These are phyloP conservation scores for Calliopum simillimum DNA, from an alignment of 2,888 invertebrate genomes.

Conservation along the genomic window DNA sequence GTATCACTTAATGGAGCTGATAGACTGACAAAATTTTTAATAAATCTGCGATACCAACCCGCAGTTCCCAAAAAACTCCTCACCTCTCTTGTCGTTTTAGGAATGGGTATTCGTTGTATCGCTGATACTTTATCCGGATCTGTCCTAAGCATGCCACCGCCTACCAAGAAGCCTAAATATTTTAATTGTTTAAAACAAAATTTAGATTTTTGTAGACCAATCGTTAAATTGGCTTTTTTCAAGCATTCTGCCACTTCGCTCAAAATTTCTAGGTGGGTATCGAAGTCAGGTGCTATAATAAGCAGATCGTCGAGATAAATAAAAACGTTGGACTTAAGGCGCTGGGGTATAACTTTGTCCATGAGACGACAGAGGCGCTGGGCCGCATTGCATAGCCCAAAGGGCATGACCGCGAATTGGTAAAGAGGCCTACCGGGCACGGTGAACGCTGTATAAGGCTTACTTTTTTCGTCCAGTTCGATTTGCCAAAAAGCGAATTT, in stretches of 20 bases:
- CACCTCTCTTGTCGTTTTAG: slow-evolving; percentile 10
- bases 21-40: slow-evolving; percentile 18
- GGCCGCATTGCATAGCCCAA: slow-evolving; percentile 38
- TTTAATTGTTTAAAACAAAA: slow-evolving; percentile 28
- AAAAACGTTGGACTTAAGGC: slow-evolving; percentile 37
- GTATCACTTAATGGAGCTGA: slow-evolving; percentile 12
- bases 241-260: slow-evolving; percentile 25
- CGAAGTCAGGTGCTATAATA: too few relatives aligned
- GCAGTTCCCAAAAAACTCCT: slow-evolving; percentile 34
- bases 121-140: slow-evolving; percentile 2
- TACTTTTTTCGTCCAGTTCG: slow-evolving; percentile 32
- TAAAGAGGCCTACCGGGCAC: slow-evolving; percentile 40
- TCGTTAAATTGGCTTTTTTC: slow-evolving; percentile 29
- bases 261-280: slow-evolving; percentile 26
- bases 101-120: slow-evolving; percentile 4
- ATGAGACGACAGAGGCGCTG: slow-evolving; percentile 35
- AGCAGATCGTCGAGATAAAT: slow-evolving; percentile 40
- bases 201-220: too few relatives aligned
- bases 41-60: slow-evolving; percentile 37
- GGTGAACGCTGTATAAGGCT: slow-evolving; percentile 36
- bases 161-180: slow-evolving; percentile 24
- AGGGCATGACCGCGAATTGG: slow-evolving; percentile 39
- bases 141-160: neutral
- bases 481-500: slow-evolving; percentile 36
- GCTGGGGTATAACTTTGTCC: slow-evolving; percentile 35